Evolutionary conservation across 2,888 invertebrate species (phyloP).

Genomic region (Tipula confusa): DNA sequence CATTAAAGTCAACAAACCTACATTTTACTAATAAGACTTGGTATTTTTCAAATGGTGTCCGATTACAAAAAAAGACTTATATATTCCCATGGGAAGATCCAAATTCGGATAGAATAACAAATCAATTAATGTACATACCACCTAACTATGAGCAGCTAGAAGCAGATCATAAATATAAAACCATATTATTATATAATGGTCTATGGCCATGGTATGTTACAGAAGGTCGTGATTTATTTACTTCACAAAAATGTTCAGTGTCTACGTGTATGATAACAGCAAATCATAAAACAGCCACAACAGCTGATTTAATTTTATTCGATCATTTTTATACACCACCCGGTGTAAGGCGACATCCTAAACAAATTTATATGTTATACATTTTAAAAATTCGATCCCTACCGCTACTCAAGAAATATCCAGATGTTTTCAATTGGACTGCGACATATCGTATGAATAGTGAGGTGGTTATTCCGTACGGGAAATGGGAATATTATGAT

Average conservation of each 20-base stretch:
- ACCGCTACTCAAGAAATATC: slow-evolving; percentile 74
- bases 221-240: slow-evolving; percentile 64
- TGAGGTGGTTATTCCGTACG: slow-evolving; percentile 94
- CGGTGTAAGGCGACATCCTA: slow-evolving; percentile 61
- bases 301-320: slow-evolving; percentile 83
- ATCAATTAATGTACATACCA: slow-evolving; percentile 83
- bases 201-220: slow-evolving; percentile 73
- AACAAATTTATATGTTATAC: slow-evolving; percentile 88
- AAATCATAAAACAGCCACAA: slow-evolving; percentile 64
- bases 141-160: slow-evolving; percentile 62
- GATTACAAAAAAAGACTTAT: slow-evolving; percentile 58
- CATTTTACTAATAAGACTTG: slow-evolving; percentile 52
- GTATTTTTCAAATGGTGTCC: slow-evolving; percentile 74
- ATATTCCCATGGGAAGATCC: slow-evolving; percentile 76
- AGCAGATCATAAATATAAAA: slow-evolving; percentile 46
- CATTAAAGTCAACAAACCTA: not conserved
- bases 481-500: slow-evolving; percentile 87
- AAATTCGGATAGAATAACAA: slow-evolving; percentile 69
- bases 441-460: slow-evolving; percentile 92
- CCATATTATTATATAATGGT: slow-evolving; percentile 70
- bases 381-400: slow-evolving; percentile 95
- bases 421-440: slow-evolving; percentile 91
- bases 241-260: slow-evolving; percentile 78
- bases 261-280: slow-evolving; percentile 77
- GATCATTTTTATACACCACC: slow-evolving; percentile 78